phyloP scores from a whole-genome alignment of 1,140 invertebrate genomes.

The Scaptodrosophila lebanonensis region DNA sequence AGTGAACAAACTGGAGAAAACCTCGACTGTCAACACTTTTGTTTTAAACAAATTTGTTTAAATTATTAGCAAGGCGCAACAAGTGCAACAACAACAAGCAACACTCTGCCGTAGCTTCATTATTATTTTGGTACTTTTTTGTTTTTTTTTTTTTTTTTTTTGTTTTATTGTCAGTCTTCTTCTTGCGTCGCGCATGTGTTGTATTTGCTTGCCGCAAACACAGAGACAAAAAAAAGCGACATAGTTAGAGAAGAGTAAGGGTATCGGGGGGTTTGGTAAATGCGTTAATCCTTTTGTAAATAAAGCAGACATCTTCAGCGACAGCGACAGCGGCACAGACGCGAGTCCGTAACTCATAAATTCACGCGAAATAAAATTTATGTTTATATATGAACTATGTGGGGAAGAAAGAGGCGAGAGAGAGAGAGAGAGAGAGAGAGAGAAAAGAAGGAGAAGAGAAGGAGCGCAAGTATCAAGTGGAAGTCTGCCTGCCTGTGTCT shows the following conservation, averaged over 20 bases:
- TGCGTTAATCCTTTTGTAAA: conserved; percentile 61
- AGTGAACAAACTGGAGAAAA: too few species aligned
- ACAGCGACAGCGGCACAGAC: background rate
- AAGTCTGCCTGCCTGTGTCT: too few species aligned
- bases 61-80: conserved; percentile 66
- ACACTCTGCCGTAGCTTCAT: conserved; percentile 47
- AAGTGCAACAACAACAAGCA: conserved; percentile 36
- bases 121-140: conserved; percentile 29
- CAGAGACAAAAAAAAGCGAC: too few species aligned
- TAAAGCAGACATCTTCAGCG: conserved; percentile 25
- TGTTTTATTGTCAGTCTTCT: background rate
- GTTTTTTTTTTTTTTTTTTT: conserved; percentile 6
- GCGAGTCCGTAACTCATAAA: conserved; percentile 52
- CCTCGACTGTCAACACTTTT: too few species aligned
- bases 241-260: too few species aligned
- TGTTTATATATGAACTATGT: conserved; percentile 23
- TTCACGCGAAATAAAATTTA: conserved; percentile 72
- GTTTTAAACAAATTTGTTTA: conserved; percentile 65
- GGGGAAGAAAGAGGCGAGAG: background rate
- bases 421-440: background rate
- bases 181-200: too few species aligned
- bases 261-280: too few species aligned
- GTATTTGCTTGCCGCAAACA: too few species aligned
- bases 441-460: conserved; percentile 27
- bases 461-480: too few species aligned